Percentiles rank a stretch among this genome's conserved stretches.
Conservation (phyloP, 2,888 invertebrate species). For the Serrognathus titanus region DNA sequence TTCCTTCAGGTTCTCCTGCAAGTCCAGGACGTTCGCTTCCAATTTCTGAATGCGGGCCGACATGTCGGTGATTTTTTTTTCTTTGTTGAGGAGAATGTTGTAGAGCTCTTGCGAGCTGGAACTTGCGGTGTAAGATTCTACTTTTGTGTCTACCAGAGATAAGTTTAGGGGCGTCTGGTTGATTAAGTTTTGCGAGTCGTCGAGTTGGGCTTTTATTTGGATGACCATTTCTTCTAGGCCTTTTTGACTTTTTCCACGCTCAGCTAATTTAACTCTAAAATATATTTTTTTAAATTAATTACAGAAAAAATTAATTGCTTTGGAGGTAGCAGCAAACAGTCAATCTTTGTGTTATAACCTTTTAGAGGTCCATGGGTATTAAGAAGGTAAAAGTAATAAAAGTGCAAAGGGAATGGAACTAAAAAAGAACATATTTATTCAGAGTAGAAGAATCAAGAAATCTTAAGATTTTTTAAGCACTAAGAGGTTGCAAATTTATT, state of each 20-base stretch:
- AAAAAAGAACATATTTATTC: no score
- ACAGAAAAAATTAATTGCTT: no score
- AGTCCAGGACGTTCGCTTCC: constrained; percentile 73
- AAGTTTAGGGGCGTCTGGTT: constrained; percentile 37
- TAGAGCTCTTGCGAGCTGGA: constrained; percentile 44
- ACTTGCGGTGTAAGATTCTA: constrained; percentile 39
- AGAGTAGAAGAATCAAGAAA: no score
- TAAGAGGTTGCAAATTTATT: no score
- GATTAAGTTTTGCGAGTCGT: constrained; percentile 49
- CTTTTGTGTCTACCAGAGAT: constrained; percentile 34
- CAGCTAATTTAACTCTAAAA: constrained; percentile 50
- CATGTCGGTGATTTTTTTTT: constrained; percentile 63
- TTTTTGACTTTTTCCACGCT: constrained; percentile 53
- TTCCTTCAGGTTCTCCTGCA: constrained; percentile 78
- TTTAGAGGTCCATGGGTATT: no score
- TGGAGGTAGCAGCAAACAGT: no score
- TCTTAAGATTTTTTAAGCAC: no score
- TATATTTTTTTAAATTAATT: no score
- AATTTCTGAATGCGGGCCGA: constrained; percentile 67
- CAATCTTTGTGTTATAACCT: no score
- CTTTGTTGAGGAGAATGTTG: constrained; percentile 56
- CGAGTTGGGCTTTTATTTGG: constrained; percentile 54
- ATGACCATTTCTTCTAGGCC: constrained; percentile 54
- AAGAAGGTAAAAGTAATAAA: no score
- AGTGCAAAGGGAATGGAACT: no score